Evolutionary conservation across 2,888 invertebrate genomes (phyloP).

Genomic region (Zaprionus lineosus): DNA sequence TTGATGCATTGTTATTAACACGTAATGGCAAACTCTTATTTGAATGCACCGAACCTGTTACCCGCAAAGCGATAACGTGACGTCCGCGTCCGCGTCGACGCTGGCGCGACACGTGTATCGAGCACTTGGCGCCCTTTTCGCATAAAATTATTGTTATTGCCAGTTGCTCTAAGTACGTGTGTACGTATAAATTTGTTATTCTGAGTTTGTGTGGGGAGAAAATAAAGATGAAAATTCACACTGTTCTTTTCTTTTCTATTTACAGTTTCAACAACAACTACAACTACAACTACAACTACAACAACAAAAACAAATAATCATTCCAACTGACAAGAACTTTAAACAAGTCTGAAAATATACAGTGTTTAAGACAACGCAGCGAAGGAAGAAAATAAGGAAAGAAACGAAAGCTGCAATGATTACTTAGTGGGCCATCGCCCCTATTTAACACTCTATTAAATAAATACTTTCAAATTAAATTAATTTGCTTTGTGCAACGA

Average conservation of each 20-base stretch:
- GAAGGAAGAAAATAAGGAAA: constrained; percentile 3
- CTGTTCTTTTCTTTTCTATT: constrained; percentile 37
- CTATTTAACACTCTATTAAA: constrained; percentile 9
- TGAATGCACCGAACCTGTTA: not conserved
- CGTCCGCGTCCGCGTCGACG: constrained; percentile 21
- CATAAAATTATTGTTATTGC: constrained; percentile 56
- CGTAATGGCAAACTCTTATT: constrained; percentile 11
- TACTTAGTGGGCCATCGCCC: constrained; percentile 50
- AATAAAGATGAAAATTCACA: constrained; percentile 42
- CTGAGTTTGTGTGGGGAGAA: constrained; percentile 10
- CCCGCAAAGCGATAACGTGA: constrained; percentile 18
- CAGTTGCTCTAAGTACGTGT: constrained; percentile 9
- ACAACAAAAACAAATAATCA: constrained; percentile 39
- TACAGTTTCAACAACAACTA: constrained; percentile 39
- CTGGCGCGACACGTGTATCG: constrained; percentile 64
- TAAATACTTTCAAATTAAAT: not conserved
- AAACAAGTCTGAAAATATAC: constrained; percentile 17
- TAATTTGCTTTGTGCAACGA: constrained; percentile 8
- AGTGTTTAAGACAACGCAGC: not conserved
- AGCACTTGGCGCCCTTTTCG: constrained; percentile 74
- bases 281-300: constrained; percentile 24
- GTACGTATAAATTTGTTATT: not conserved
- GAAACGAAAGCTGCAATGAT: constrained; percentile 48
- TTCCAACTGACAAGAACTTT: constrained; percentile 46
- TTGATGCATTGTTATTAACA: constrained; percentile 10